phyloP scores from a whole-genome alignment of 2,888 invertebrate genomes.

The Altica lythri region DNA sequence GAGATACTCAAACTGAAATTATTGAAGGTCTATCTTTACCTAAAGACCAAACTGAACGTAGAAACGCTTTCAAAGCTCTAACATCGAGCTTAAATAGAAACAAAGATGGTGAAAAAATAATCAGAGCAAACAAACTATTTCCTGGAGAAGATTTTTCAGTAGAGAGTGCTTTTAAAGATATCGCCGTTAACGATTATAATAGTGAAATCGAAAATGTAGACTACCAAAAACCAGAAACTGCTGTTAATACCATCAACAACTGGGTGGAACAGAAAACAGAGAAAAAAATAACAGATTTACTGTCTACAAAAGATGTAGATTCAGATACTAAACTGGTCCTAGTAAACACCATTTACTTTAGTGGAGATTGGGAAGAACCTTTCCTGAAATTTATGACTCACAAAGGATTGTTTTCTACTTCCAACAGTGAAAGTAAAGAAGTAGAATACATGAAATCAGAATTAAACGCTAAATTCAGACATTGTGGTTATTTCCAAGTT shows the following conservation, averaged over 20 bases:
- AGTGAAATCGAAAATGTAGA: conserved; percentile 61
- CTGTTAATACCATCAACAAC: conserved; percentile 45
- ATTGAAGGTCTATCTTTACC: no score
- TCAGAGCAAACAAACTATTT: conserved; percentile 65
- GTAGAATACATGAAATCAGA: conserved; percentile 45
- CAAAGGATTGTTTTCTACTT: conserved; percentile 39
- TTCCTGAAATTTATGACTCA: conserved; percentile 37
- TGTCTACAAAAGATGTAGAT: conserved; percentile 37
- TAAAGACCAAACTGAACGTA: no score
- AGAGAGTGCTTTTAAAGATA: background rate
- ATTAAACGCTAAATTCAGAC: conserved; percentile 33
- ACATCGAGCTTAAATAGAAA: no score
- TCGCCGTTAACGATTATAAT: conserved; percentile 60
- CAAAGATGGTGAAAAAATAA: no score
- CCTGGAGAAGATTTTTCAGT: conserved; percentile 58
- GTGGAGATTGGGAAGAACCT: conserved; percentile 41
- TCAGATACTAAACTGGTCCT: conserved; percentile 42
- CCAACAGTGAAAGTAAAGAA: conserved; percentile 32
- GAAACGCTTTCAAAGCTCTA: no score
- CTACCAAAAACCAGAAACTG: conserved; percentile 36
- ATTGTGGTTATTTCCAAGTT: conserved; percentile 38
- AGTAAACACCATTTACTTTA: conserved; percentile 50
- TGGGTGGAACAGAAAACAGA: conserved; percentile 51
- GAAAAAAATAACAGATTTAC: conserved; percentile 45
- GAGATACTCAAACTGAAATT: no score